Evolutionary conservation across 2,888 invertebrate genomes (phyloP).

Genomic region (Drosophila acutilabella): DNA sequence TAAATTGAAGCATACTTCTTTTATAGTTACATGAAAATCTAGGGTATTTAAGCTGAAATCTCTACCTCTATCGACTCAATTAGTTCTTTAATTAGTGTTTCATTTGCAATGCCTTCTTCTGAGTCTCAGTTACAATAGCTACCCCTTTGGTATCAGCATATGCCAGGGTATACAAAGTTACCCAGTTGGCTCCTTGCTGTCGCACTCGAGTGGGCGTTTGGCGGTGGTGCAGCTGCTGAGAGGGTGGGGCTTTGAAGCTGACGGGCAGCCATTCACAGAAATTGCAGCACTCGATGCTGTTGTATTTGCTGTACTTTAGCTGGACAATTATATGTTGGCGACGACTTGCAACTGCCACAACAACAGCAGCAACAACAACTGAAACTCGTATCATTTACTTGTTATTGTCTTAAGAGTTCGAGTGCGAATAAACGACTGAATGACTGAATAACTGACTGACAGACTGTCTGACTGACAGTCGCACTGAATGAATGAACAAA

Average conservation of each 20-base stretch:
- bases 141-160: neutral
- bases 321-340: slow-evolving; percentile 45
- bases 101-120: neutral
- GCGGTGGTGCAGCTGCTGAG: neutral
- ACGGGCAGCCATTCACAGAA: slow-evolving; percentile 65
- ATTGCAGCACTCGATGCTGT: slow-evolving; percentile 52
- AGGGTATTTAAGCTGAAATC: too few relatives aligned
- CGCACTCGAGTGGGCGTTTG: slow-evolving; percentile 34
- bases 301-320: slow-evolving; percentile 27
- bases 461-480: neutral
- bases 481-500: slow-evolving; percentile 40
- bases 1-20: too few relatives aligned
- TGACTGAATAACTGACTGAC: slow-evolving; percentile 1
- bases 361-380: slow-evolving; percentile 13
- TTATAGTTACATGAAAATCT: too few relatives aligned
- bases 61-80: neutral
- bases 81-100: too few relatives aligned
- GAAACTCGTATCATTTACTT: slow-evolving; percentile 66
- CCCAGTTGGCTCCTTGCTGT: slow-evolving; percentile 38
- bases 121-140: neutral
- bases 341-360: slow-evolving; percentile 55
- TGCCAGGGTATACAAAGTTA: slow-evolving; percentile 7
- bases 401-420: slow-evolving; percentile 64
- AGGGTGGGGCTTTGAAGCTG: neutral
- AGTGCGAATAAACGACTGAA: slow-evolving; percentile 43